Evolutionary conservation across 2,888 invertebrate species (phyloP), one percentile per base, ranked within the genome.

Genomic region (Diarsia rubi): DNA sequence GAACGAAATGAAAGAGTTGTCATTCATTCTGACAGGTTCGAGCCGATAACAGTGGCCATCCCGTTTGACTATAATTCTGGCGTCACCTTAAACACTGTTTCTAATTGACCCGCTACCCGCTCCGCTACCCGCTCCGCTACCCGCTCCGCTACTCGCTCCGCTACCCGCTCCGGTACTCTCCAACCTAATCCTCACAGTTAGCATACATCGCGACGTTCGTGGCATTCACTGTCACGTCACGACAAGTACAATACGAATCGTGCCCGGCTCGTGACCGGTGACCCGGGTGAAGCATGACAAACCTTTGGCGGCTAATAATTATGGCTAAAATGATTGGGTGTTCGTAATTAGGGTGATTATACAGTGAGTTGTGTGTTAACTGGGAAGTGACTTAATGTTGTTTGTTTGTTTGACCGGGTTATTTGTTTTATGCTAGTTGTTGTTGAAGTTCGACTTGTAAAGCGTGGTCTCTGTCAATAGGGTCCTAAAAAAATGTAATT

Each of bases 261-360:
- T 85, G 85, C 77, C 65, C 73, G 47, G 37, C n/a, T 67, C 65
- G 69, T 84, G 84, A 76, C 27, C 74, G 37, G 73, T 57, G 49
- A 49, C 76, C 66, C 24, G 72, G 63, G 70, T 81, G 65, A 44
- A 54, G 67, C 78, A 75, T 84, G 81, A 74, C 81, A 59, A 65
- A 75, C 75, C 68, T 78, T 69, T 69, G 27, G 47, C 24, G 27
- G 49, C 24, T 63, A 75, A 74, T 83, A 83, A 84, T 86, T 83
- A 78, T 73, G 57, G 68, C 44, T 85, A 78, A 78, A 79, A 78
- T 71, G 66, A 85, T 85, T 83, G 82, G 80, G 77, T 82, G 68
- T 47, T 70, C 24, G 64, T 62, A 71, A 86, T 86, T 86, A 83
- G 63, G 52, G 77, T 76, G 78, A 82, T 86, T 80, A 75, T 77